Conservation (phyloP, 1,140 invertebrate species). For the Procambarus clarkii region DNA sequence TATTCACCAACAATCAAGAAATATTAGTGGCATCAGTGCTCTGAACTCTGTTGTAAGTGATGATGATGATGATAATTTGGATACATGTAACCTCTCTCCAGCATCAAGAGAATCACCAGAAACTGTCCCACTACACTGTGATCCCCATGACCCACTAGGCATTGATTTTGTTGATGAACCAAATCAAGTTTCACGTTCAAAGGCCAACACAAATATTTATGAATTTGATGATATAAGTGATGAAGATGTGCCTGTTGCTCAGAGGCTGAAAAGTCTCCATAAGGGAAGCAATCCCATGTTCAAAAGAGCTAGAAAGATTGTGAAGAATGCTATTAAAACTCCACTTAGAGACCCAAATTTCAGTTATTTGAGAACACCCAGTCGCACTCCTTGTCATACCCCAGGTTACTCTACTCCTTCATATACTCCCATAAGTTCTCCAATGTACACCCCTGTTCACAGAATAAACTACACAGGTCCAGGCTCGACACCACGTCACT, state of each 20-base stretch:
- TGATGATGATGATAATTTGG: neutral
- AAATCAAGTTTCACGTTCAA: neutral
- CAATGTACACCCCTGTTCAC: constrained; percentile 58
- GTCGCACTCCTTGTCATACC: constrained; percentile 33
- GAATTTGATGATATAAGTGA: constrained; percentile 61
- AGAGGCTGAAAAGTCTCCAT: constrained; percentile 17
- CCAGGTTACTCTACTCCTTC: constrained; percentile 27
- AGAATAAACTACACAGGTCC: constrained; percentile 51
- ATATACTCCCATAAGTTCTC: constrained; percentile 30
- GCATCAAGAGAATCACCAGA: constrained; percentile 39
- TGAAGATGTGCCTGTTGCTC: constrained; percentile 36
- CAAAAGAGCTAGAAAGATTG: constrained; percentile 38
- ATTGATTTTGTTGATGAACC: constrained; percentile 37
- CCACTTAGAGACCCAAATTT: constrained; percentile 54
- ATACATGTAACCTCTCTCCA: neutral
- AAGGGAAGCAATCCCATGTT: constrained; percentile 12
- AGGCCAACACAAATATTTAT: constrained; percentile 21
- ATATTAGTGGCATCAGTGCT: neutral
- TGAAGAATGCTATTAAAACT: constrained; percentile 54
- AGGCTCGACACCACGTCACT: constrained; percentile 50
- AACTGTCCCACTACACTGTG: constrained; percentile 39
- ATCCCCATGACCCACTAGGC: constrained; percentile 51
- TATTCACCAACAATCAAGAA: neutral
- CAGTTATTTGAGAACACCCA: constrained; percentile 49
- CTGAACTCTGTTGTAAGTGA: neutral